Percentiles rank a stretch among this genome's conserved stretches.
Evolutionary conservation across 1,140 invertebrate species (phyloP).

Genomic region (Drosophila sturtevanti): DNA sequence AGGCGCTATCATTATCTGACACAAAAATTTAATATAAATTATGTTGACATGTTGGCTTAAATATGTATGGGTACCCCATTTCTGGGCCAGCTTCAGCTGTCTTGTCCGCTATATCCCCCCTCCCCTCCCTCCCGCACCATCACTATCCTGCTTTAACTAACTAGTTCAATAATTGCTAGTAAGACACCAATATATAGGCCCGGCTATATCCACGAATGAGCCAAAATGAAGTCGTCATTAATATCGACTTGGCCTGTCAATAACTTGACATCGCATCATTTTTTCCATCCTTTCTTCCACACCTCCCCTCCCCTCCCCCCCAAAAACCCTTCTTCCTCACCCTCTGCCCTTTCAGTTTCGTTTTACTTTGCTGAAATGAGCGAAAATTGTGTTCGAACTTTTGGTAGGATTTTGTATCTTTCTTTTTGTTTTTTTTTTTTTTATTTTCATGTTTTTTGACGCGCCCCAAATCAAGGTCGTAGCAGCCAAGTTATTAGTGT

Average conservation of each 20-base stretch:
- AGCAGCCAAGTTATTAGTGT: not conserved
- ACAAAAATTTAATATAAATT: conserved; percentile 82
- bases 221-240: conserved; percentile 75
- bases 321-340: too few species aligned
- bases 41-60: conserved; percentile 82
- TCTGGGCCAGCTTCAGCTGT: conserved; percentile 15
- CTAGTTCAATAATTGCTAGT: conserved; percentile 75
- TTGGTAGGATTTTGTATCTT: not conserved
- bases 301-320: not conserved
- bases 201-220: conserved; percentile 48
- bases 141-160: conserved; percentile 40
- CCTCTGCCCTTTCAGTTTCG: not conserved
- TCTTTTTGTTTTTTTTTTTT: conserved; percentile 4
- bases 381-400: conserved; percentile 8
- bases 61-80: conserved; percentile 46
- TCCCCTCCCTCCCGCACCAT: too few species aligned
- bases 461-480: conserved; percentile 61
- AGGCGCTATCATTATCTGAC: conserved; percentile 82
- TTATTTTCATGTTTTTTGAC: conserved; percentile 48
- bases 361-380: not conserved
- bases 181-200: conserved; percentile 54
- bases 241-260: conserved; percentile 78
- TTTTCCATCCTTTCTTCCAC: conserved; percentile 25
- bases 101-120: not conserved
- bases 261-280: conserved; percentile 79